Evolutionary conservation across 2,797 vertebrate genomes (phyloP).

Genomic region (Dermochelys coriacea): DNA sequence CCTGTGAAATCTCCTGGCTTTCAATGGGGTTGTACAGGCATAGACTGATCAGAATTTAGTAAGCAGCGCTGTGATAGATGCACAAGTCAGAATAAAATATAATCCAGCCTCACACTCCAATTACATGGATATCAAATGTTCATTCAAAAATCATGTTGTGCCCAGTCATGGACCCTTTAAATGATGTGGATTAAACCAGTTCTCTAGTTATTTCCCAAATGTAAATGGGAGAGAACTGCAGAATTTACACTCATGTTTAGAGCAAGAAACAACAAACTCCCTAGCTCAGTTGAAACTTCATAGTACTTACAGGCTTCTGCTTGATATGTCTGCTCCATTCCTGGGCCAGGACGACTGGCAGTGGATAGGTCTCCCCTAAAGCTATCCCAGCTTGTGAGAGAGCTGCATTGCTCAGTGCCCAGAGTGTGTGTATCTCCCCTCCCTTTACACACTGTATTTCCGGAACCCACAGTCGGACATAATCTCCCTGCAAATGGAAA

Average conservation of each 20-base stretch:
- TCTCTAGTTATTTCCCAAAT: background rate
- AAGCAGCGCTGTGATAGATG: background rate
- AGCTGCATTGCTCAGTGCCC: slow-evolving; percentile 80
- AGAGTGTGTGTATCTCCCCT: slow-evolving; percentile 83
- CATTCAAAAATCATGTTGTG: background rate
- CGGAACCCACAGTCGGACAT: slow-evolving; percentile 84
- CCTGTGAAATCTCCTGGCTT: background rate
- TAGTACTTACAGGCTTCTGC: slow-evolving; percentile 81
- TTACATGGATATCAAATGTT: background rate
- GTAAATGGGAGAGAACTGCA: background rate
- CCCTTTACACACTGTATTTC: slow-evolving; percentile 83
- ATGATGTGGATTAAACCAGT: background rate
- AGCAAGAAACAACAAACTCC: background rate
- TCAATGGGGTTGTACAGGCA: background rate
- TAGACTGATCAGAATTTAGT: background rate
- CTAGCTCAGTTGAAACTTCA: background rate
- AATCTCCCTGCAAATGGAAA: slow-evolving; percentile 83
- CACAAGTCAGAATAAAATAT: background rate
- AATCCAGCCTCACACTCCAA: background rate
- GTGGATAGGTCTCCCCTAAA: slow-evolving; percentile 83
- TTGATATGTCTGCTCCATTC: slow-evolving; percentile 82
- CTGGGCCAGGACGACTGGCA: slow-evolving; percentile 80
- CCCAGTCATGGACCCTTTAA: background rate
- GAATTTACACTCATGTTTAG: background rate
- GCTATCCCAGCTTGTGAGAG: slow-evolving; percentile 78